Conservation (phyloP, 2,797 vertebrate genomes). For the Coregonus sp. region DNA sequence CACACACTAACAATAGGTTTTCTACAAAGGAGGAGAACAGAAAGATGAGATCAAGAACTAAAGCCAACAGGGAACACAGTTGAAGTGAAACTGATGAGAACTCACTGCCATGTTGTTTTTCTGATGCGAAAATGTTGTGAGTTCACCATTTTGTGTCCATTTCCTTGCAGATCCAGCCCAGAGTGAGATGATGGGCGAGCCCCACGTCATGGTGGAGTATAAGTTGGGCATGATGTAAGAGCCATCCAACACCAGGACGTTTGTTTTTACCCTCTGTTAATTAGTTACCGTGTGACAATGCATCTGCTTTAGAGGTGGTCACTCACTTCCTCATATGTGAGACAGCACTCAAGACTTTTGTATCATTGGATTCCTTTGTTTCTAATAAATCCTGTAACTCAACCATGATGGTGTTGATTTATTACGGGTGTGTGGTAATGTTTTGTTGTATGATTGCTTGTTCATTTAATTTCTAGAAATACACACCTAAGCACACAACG, state of each 20-base stretch:
- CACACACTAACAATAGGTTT: constrained; percentile 17
- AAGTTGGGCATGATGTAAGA: constrained; percentile 87
- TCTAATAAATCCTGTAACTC: constrained; percentile 63
- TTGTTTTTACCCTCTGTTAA: constrained; percentile 34
- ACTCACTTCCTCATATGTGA: neutral
- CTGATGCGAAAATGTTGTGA: neutral
- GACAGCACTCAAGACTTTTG: constrained; percentile 36
- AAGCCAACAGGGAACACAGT: neutral
- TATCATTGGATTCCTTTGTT: constrained; percentile 49
- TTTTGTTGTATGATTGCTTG: neutral
- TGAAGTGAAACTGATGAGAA: neutral
- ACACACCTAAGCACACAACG: neutral
- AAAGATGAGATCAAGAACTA: constrained; percentile 7
- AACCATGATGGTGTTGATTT: constrained; percentile 11
- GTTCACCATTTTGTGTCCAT: neutral
- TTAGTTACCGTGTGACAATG: constrained; percentile 12
- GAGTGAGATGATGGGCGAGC: constrained; percentile 92
- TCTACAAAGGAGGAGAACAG: neutral
- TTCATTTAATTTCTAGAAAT: neutral
- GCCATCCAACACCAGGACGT: neutral
- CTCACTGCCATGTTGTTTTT: neutral
- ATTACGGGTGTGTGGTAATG: constrained; percentile 8
- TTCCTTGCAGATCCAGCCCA: constrained; percentile 84
- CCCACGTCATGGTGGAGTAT: constrained; percentile 91
- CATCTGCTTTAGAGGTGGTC: constrained; percentile 4